Evolutionary conservation across 2,113 vertebrate species (phyloP), one percentile per base, ranked within the genome.

Genomic region (Puma concolor): DNA sequence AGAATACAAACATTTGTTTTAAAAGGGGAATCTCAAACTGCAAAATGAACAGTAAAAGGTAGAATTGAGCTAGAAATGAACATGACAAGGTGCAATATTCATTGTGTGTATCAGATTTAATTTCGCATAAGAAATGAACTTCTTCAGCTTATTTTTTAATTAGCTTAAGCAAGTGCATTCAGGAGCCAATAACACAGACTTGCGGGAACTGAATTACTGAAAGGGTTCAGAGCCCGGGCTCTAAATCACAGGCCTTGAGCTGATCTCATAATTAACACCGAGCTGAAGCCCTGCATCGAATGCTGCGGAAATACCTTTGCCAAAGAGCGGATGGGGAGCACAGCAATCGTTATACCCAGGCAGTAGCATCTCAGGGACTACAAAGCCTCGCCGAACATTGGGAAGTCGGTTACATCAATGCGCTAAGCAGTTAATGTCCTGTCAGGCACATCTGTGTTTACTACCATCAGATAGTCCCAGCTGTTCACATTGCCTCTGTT

Each of bases 341-440:
- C 0, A 0, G 6, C 0, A 0, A 41, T 87, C 8, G 5, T 94
- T 88, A 44, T 0, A 80, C 38, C 5, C n/a, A 1, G 4, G 44
- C 72, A 86, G 93, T n/a, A 31, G 63, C 87, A 64, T 91, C 80
- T 57, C 33, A 72, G 19, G 4, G 67, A 71, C 84, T 86, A 25
- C 29, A 97, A 86, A 97, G 54, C 36, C 79, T 87, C 60, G 14
- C 60, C 41, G 74, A 97, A 67, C 0, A 0, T 14, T 27, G 23
- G 71, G 54, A 98, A 97, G 87, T 25, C 33, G 83, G 86, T 90
- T 60, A 76, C 44, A 95, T 76, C 93, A 97, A 82, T 33, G 6
- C 88, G 88, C n/a, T 95, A 82, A 97, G 79, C 91, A 95, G 77
- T 97, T 97, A 92, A 97, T 95, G 71, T 97, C 92, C 77, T 96